phyloP scores from a whole-genome alignment of 92 coral and sea anemone genomes.

The Porites rus region DNA sequence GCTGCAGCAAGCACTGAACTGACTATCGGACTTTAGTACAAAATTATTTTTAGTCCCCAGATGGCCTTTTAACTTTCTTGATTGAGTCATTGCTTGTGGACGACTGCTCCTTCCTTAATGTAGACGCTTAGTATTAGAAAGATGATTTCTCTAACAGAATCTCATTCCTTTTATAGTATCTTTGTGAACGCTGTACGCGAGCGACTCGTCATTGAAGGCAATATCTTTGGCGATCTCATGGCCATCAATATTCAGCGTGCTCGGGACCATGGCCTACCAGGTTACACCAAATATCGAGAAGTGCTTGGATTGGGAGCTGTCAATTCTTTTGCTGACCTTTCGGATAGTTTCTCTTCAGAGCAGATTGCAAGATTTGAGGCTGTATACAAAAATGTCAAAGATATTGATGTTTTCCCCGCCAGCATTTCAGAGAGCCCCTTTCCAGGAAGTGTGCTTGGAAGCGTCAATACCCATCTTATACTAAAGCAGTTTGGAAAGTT shows the following conservation, averaged over 20 bases:
- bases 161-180: constrained; percentile 7
- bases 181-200: constrained; percentile 24
- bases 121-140: background rate
- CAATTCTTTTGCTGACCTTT: background rate
- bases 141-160: too few species aligned
- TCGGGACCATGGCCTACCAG: constrained; percentile 93
- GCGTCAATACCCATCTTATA: constrained; percentile 14
- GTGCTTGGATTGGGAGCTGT: background rate
- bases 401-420: constrained; percentile 23
- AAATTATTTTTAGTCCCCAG: too few species aligned
- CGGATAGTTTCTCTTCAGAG: background rate
- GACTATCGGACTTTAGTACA: too few species aligned
- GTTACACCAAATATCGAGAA: constrained; percentile 39
- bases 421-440: background rate
- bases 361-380: background rate
- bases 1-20: too few species aligned
- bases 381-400: background rate
- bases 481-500: background rate
- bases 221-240: constrained; percentile 63
- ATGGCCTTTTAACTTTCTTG: too few species aligned
- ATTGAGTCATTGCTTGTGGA: too few species aligned
- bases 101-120: background rate
- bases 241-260: constrained; percentile 94
- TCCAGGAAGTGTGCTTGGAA: background rate
- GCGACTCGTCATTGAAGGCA: constrained; percentile 44